Evolutionary conservation across 2,113 vertebrate genomes (phyloP), one percentile per base, ranked within the genome.

Genomic region (Carlito syrichta): DNA sequence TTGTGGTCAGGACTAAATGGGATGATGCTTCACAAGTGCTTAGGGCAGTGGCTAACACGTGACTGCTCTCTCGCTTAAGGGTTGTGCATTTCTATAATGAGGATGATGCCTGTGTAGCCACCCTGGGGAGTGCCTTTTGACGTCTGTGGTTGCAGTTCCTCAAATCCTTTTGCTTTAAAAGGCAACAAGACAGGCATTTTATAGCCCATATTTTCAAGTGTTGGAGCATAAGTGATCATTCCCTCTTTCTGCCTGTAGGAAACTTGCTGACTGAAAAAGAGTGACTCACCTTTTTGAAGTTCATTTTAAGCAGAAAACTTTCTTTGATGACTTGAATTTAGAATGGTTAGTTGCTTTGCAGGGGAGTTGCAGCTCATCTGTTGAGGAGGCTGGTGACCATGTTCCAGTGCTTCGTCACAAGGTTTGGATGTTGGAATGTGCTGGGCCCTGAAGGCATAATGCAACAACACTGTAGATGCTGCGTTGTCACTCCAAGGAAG

Each of bases 241-340:
- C 38, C 16, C 20, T 86, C 63, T 86, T 97, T 85, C 35, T 71
- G 25, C 60, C 48, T 52, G 8, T 17, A 69, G 63, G 23, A 63
- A 92, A 94, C n/a, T 84, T 77, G 40, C 50, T 91, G 35, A 63
- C 32, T 68, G 52, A 40, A 62, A 86, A 91, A 58, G 32, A 91
- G 60, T 92, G 86, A 83, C 82, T 84, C 54, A 78, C 58, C 68
- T 73, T 60, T 78, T 87, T 82, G 48, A 95, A 93, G n/a, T 71
- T 79, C 73, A 43, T 93, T 71, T 91, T 94, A 85, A 94, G 63
- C 50, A 73, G 60, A 86, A 71, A 77, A 23, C 60, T 73, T 71
- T 76, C 54, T 91, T 85, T 81, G 68, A 56, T 96, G 69, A 83
- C n/a, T 79, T 95, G 60, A 79, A 89, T 94, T 95, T 94, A 73